Base-by-base conservation (phyloP, 2,797 vertebrate species). In the Ficedula albicollis region DNA sequence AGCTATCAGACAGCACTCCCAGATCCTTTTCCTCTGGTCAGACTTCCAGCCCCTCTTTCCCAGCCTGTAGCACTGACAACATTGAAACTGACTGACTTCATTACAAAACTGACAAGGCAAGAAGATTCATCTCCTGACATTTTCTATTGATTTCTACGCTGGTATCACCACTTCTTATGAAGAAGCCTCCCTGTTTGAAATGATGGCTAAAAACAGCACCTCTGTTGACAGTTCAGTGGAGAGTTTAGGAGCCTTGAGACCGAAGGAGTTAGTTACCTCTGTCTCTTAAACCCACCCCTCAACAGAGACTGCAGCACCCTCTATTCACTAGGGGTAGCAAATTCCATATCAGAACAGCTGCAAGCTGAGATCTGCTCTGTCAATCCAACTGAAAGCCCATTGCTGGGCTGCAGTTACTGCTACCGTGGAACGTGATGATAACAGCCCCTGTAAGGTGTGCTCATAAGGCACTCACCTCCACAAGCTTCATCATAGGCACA, bases 401-500 rank as follows among this genome's bases (percentile, higher is more conserved):
- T 26, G 55, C 79, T 34, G 23, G 19, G 4, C 49, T 68, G 43
- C 27, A 55, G 36, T 4, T 39, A 22, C 54, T 70, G 11, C 13
- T 11, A 13, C 2, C 23, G 11, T 34, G 34, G 36, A 68, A 21
- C 4, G 11, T 4, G 46, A 52, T 25, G 46, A 6, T 2, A 18
- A 58, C 5, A 17, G 15, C 15, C 44, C 30, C 34, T 32, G 58
- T 12, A 30, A 48, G 59, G 15, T 4, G 1, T 27, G 22, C 11
- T 1, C 41, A 4, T 5, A 41, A n/a, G 36, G 63, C 48, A 62
- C 92, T 63, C 90, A 99, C 99, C 98, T 99, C 99, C 43, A 99
- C 99, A 1, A 99, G 98, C 93, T 99, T 99, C 99, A 99, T 99
- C 98, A 99, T 34, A 34, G 99, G 99, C 63, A 99, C 99, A 0